Evolutionary conservation across 92 coral and sea anemone species (phyloP), one percentile per base, ranked within the genome.

Genomic region (Porites cylindrica): DNA sequence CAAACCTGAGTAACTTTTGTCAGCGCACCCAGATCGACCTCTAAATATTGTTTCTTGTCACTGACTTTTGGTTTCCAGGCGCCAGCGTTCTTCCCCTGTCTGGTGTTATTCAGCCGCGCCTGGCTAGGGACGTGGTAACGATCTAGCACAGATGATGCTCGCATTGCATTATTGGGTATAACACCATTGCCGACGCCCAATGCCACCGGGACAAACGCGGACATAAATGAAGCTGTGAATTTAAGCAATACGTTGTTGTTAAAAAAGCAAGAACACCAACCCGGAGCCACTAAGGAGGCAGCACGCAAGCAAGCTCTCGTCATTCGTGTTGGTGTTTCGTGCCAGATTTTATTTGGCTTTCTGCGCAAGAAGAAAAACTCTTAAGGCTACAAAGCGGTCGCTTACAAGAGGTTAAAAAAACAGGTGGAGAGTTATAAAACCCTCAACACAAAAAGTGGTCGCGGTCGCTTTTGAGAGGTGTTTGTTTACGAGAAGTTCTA

Each of bases 41-140:
- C 91, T 23, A 97, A 77, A 70, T 90, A 95, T 72, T 96, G 98
- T 18, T 90, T 93, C 50, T 72, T 84, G 91, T 93, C 95, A 52
- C 68, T 96, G 21, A 75, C 21, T 79, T 92, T 95, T 3, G 99
- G 98, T 56, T 92, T 88, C 99, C 99, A 97, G 21, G 97, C 92
- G 19, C 99, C 99, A 2, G 91, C 96, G 17, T 90, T 91, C 56
- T 59, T 90, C 74, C 94, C 89, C 17, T 86, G 83, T 70, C 85
- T 95, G 29, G 86, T 60, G 88, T 95, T 97, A 77, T 95, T 85
- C 26, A 97, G 90, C 77, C 98, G 98, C 56, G 96, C 99, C 85
- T 93, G 99, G 75, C 91, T 82, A 16, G 96, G 94, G 23, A 80
- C 47, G 74, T 95, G 99, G 89, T 93, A 97, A 64, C 95, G 93